Evolutionary conservation across 2,888 invertebrate species (phyloP), one percentile per base, ranked within the genome.

Genomic region (Synanthedon tipuliformis): DNA sequence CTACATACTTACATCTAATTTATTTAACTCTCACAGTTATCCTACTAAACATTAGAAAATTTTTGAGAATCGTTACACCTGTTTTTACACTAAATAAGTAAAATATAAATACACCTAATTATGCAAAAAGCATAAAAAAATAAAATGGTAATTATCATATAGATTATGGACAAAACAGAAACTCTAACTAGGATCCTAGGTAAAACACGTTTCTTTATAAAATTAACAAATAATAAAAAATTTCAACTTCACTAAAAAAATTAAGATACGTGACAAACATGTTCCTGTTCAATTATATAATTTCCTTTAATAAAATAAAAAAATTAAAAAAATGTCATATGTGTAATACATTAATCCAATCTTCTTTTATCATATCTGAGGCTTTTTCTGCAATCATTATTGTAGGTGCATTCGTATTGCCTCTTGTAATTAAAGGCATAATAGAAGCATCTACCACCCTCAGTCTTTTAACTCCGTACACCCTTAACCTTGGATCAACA

Each of bases 341-440:
- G 12, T 7, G 49, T 49, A 49, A 10, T 49, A 5, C 16, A 18
- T 18, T 49, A 45, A 55, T 27, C 81, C 82, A 81, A 56, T 84
- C 81, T 65, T 92, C 89, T 68, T 93, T 93, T 52, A 94, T 92
- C 85, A 94, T 89, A 75, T 95, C 94, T 1, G 93, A 89, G 0
- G 90, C 93, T 62, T 94, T 94, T 69, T 96, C 95, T 0, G 91
- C 95, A 53, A 95, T 94, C 95, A 95, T 95, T 12, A 95, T 92
- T 0, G 91, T 90, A 0, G 95, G 94, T 0, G 93, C 95, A 71
- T 95, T 95, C 0, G 94, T 94, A 73, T 95, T 95, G 4, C 92
- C 94, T 65, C 89, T 75, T 0, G 90, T 81, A 57, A 91, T 89
- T 23, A 76, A 71, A 0, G 92, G 92, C 91, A 92, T 92, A 16